Conservation (phyloP, 2,888 invertebrate species). For the Drosophila rellima region DNA sequence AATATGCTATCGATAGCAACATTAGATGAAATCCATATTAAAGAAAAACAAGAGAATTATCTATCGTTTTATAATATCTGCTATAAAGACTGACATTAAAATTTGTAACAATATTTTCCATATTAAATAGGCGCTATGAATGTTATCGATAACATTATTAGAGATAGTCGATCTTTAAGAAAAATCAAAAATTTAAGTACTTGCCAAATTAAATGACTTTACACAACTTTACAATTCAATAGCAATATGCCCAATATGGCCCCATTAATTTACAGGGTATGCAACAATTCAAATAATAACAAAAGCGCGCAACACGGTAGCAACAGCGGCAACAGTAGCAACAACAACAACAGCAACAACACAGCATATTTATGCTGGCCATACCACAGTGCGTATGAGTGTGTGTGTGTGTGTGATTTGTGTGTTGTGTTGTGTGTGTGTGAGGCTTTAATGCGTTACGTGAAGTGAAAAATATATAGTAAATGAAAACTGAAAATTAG, state of each 20-base stretch:
- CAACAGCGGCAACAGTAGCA: conserved; percentile 36
- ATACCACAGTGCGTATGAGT: conserved; percentile 16
- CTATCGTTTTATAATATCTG: not conserved
- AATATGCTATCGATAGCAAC: not conserved
- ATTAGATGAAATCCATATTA: not conserved
- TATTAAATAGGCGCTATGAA: not conserved
- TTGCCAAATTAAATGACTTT: no score
- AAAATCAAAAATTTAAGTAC: not conserved
- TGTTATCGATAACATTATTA: conserved; percentile 2
- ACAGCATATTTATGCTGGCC: conserved; percentile 41
- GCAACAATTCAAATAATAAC: conserved; percentile 68
- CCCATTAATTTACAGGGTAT: conserved; percentile 37
- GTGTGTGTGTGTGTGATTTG: conserved; percentile 9
- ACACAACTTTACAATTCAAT: no score
- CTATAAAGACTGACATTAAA: not conserved
- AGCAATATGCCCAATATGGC: conserved; percentile 8
- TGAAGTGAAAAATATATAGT: conserved; percentile 59
- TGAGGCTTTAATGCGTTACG: conserved; percentile 58
- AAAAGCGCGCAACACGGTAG: conserved; percentile 69
- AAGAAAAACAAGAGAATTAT: not conserved
- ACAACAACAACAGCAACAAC: conserved; percentile 28
- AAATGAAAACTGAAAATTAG: conserved; percentile 70
- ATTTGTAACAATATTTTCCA: not conserved
- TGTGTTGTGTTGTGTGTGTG: conserved; percentile 31
- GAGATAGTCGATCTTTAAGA: not conserved